Base-by-base conservation (phyloP, 2,888 invertebrate species). In the Agrotis exclamationis region DNA sequence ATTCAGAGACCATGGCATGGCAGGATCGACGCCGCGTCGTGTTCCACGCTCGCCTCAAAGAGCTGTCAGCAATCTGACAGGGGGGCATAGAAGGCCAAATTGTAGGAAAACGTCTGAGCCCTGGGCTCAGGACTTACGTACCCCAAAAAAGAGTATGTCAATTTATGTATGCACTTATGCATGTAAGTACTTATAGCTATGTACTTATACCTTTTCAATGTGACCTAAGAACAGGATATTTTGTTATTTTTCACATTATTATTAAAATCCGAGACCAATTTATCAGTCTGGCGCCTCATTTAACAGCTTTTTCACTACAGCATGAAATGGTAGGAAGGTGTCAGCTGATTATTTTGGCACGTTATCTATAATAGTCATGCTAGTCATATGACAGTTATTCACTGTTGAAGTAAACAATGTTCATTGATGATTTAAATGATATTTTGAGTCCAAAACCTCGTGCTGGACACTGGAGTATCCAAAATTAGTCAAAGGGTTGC, bases 261-360 rank as follows among this genome's bases (percentile, higher is more conserved):
- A 62, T 24, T 20, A 39, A 50, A 50, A 28, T 63, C 24, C 14
- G 14, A 63, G 45, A 63, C 11, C 50, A 48, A 79, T 78, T 45
- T 74, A 63, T 79, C 28, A 51, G 63, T 66, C 65, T 79, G 47
- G 79, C 79, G 79, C 74, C 79, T 13, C 5, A 33, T 69, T 69
- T 69, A 79, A 68, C 53, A 45, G 50, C 33, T 28, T 66, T 70
- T 75, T 59, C 28, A 72, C 47, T 45, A 63, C 58, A 59, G 2
- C 24, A 48, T 45, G 48, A 64, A 64, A 62, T 44, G 24, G 4
- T 33, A 45, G 44, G 60, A 48, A 45, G 22, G n/a, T 62, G 68
- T 64, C 62, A 59, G 28, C 64, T 77, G 62, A 79, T 60, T 22
- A 57, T 74, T 57, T 65, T 74, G 48, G 74, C 69, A 73, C 67